phyloP scores from a whole-genome alignment of 2,888 invertebrate species.

The Lampropteryx suffumata region DNA sequence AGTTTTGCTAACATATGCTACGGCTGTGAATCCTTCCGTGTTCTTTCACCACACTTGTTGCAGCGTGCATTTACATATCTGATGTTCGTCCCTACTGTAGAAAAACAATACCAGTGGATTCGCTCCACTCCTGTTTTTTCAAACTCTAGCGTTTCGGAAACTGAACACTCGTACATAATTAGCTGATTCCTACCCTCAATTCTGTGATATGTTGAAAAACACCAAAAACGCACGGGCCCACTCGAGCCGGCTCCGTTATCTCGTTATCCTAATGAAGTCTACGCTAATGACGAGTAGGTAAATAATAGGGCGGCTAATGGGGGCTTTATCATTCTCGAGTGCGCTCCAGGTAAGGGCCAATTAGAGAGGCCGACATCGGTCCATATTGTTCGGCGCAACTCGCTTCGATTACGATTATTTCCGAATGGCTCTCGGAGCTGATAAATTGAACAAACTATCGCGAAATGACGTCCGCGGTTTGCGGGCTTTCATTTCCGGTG shows the following conservation, averaged over 20 bases:
- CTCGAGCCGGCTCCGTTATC: conserved; percentile 78
- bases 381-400: conserved; percentile 80
- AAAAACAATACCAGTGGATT: background rate
- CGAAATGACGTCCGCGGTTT: conserved; percentile 75
- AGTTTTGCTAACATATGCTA: no score
- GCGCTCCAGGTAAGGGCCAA: conserved; percentile 83
- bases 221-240: conserved; percentile 67
- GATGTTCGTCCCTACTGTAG: no score
- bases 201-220: conserved; percentile 67
- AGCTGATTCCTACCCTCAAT: conserved; percentile 54
- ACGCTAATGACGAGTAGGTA: conserved; percentile 83
- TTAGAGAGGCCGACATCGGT: conserved; percentile 80
- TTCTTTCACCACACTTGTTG: no score
- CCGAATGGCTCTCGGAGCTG: conserved; percentile 76
- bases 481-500: conserved; percentile 71
- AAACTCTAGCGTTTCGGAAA: conserved; percentile 27
- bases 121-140: conserved; percentile 2
- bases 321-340: conserved; percentile 83
- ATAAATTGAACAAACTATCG: conserved; percentile 82
- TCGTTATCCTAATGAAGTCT: conserved; percentile 83
- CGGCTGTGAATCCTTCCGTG: no score
- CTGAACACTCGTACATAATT: conserved; percentile 63
- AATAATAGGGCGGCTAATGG: conserved; percentile 83
- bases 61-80: no score
- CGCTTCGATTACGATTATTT: conserved; percentile 81